Percentiles rank a stretch among this genome's conserved stretches.
These are phyloP conservation scores for Cossypha dichroa DNA, from an alignment of 2,797 vertebrate species.

Conservation along the genomic window DNA sequence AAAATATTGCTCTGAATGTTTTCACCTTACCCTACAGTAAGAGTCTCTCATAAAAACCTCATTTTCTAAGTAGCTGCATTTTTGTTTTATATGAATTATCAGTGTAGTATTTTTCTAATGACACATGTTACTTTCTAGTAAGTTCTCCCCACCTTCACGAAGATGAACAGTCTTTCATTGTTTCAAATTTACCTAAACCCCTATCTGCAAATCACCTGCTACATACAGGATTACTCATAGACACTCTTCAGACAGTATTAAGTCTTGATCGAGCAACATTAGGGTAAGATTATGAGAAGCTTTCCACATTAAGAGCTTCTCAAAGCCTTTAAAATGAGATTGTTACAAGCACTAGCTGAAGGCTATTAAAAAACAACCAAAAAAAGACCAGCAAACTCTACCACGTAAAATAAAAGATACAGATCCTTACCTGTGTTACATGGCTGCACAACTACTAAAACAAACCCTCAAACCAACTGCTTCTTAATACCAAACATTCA, in stretches of 20 bases:
- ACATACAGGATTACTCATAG: not conserved
- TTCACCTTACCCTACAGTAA: not conserved
- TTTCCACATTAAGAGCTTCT: constrained; percentile 5
- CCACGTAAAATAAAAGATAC: not conserved
- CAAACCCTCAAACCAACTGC: rapidly evolving
- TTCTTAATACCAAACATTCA: not conserved
- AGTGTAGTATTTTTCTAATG: not conserved
- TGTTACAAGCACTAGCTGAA: not conserved
- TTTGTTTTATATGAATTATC: not conserved
- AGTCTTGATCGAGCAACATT: constrained; percentile 9
- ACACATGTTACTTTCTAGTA: not conserved
- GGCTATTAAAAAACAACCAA: not conserved
- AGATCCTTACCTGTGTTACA: not conserved
- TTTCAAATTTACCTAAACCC: not conserved
- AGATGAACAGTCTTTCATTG: not conserved
- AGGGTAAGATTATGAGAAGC: constrained; percentile 14
- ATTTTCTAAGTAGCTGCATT: not conserved
- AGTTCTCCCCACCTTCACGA: not conserved
- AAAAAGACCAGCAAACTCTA: not conserved
- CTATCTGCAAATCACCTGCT: not conserved
- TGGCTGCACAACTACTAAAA: not conserved
- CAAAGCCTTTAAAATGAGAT: constrained; percentile 7
- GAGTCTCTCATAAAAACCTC: not conserved
- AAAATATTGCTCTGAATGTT: not conserved
- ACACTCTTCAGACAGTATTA: not conserved